Conservation (phyloP, 2,113 vertebrate genomes). For the Struthidea cinerea region DNA sequence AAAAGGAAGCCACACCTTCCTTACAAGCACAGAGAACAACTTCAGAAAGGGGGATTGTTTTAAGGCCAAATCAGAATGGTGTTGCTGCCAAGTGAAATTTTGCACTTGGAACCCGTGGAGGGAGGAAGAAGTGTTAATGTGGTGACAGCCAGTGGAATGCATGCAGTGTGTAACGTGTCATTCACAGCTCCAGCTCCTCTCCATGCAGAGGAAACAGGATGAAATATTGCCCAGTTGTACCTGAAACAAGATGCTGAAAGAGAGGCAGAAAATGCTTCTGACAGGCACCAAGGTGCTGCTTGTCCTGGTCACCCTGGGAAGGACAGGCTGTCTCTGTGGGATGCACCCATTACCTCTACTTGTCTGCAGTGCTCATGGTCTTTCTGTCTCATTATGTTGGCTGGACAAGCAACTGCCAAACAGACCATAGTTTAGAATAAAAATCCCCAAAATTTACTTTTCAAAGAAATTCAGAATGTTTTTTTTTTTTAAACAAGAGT, state of each 20-base stretch:
- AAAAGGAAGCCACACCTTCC: not conserved
- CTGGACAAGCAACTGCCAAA: not conserved
- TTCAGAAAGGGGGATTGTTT: not conserved
- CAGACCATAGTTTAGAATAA: not conserved
- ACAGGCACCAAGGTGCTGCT: not conserved
- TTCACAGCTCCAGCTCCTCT: not conserved
- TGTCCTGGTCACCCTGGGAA: not conserved
- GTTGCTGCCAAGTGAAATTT: constrained; percentile 17
- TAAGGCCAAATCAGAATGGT: not conserved
- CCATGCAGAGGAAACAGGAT: not conserved
- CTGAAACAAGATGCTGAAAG: not conserved
- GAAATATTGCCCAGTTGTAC: not conserved
- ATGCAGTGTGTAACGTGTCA: not conserved
- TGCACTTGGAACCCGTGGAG: not conserved
- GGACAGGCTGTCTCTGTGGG: not conserved
- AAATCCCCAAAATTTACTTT: not conserved
- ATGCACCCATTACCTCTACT: fast-evolving
- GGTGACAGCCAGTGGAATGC: not conserved
- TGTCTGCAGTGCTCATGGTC: not conserved
- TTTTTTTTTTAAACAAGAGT: not conserved
- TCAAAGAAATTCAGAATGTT: not conserved
- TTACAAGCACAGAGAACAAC: not conserved
- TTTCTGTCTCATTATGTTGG: fast-evolving
- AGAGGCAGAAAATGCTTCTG: not conserved
- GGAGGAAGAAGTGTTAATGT: constrained; percentile 24